Evolutionary conservation across 2,797 vertebrate genomes (phyloP).

Genomic region (Melanotaenia pygmaea): DNA sequence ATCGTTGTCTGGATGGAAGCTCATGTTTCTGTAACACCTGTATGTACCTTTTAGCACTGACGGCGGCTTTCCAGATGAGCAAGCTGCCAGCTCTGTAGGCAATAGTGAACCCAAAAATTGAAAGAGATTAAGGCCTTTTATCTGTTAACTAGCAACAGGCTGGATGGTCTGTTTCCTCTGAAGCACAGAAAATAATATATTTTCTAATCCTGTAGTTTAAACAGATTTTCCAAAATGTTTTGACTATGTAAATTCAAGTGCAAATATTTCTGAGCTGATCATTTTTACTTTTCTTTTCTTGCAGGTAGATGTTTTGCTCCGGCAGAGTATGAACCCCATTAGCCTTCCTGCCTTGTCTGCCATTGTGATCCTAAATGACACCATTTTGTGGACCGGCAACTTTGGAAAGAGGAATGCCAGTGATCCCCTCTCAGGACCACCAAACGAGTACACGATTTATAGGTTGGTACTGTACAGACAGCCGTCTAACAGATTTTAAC

Average conservation of each 20-base stretch:
- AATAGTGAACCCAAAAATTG: no score
- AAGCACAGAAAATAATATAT: no score
- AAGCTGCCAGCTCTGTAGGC: no score
- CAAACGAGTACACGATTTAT: slow-evolving; percentile 95
- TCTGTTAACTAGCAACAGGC: no score
- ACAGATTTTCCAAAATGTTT: neutral
- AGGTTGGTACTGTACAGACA: slow-evolving; percentile 78
- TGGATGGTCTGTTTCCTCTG: no score
- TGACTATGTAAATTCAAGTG: neutral
- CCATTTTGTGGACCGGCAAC: slow-evolving; percentile 95
- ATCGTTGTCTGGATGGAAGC: no score
- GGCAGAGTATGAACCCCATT: slow-evolving; percentile 80
- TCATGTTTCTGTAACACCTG: no score
- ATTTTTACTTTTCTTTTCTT: neutral
- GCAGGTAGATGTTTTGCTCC: slow-evolving; percentile 89
- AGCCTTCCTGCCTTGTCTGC: slow-evolving; percentile 91
- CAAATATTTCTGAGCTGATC: neutral
- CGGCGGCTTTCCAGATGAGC: no score
- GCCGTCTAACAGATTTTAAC: neutral
- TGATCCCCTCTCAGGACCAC: slow-evolving; percentile 84
- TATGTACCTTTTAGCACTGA: no score
- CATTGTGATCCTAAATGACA: slow-evolving; percentile 92
- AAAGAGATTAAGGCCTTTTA: no score
- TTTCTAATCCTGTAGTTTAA: no score
- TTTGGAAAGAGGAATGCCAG: slow-evolving; percentile 91